A percentile compares a stretch with the other conserved stretches of the same genome.
These are phyloP conservation scores for Neuroterus valhalla DNA, from an alignment of 1,140 invertebrate species.

Conservation along the genomic window DNA sequence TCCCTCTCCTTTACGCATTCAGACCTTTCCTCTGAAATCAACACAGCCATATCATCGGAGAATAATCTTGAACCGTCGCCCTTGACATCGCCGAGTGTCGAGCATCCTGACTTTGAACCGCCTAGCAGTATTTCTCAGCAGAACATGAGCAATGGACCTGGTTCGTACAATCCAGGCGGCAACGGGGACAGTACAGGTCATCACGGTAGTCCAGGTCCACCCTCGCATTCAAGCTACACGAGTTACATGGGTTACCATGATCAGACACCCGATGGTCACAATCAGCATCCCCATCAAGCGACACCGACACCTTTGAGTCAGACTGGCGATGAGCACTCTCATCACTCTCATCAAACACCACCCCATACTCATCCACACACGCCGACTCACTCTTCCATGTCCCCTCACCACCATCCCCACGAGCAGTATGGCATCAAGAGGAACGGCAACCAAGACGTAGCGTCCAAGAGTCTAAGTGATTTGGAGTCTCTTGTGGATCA, in stretches of 20 bases:
- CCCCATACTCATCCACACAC: conserved; percentile 70
- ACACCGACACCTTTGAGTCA: conserved; percentile 69
- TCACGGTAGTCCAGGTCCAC: conserved; percentile 67
- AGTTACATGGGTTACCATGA: conserved; percentile 72
- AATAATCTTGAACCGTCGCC: conserved; percentile 78
- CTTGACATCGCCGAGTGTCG: conserved; percentile 80
- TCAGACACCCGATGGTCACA: conserved; percentile 62
- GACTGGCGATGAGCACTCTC: conserved; percentile 66
- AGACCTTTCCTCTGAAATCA: conserved; percentile 85
- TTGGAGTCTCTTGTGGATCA: conserved; percentile 92
- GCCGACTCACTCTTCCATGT: conserved; percentile 69
- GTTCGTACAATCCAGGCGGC: conserved; percentile 74
- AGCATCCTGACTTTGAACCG: conserved; percentile 86
- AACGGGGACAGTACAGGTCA: conserved; percentile 60
- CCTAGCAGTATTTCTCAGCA: conserved; percentile 78
- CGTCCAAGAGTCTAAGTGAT: conserved; percentile 90
- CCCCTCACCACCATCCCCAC: conserved; percentile 65
- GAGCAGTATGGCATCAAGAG: conserved; percentile 68
- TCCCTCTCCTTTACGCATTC: conserved; percentile 82
- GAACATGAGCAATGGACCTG: conserved; percentile 73
- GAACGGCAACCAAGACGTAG: conserved; percentile 81
- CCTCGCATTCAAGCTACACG: conserved; percentile 65
- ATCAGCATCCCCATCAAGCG: conserved; percentile 66
- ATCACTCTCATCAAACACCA: conserved; percentile 70
- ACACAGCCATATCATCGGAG: conserved; percentile 84